Conservation (phyloP, 1,140 invertebrate genomes). For the Drosophila oshimai region DNA sequence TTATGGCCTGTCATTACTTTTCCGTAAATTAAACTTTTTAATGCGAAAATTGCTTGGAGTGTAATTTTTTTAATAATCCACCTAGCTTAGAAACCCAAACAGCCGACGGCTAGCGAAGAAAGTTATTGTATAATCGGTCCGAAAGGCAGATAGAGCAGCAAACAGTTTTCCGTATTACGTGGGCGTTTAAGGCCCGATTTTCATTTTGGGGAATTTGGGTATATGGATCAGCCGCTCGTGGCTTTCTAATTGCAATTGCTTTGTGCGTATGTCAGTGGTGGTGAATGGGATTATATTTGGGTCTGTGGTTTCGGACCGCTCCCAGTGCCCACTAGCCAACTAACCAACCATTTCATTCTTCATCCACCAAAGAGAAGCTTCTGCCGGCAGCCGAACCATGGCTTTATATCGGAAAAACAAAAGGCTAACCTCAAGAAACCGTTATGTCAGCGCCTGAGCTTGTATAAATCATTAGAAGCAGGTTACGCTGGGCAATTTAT, state of each 20-base stretch:
- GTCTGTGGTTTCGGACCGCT: conserved; percentile 42
- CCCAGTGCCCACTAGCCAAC: neutral
- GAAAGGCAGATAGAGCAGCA: neutral
- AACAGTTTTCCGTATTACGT: conserved; percentile 65
- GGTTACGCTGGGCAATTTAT: conserved; percentile 72
- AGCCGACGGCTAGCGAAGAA: conserved; percentile 38
- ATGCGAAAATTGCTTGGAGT: conserved; percentile 73
- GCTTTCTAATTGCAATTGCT: conserved; percentile 66
- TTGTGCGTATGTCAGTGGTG: conserved; percentile 22
- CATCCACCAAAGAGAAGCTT: conserved; percentile 48
- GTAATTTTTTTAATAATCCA: conserved; percentile 73
- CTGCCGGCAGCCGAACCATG: conserved; percentile 21
- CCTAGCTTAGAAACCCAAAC: conserved; percentile 38
- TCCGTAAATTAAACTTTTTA: conserved; percentile 79
- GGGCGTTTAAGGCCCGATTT: conserved; percentile 42
- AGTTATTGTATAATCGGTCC: conserved; percentile 63
- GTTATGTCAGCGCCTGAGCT: conserved; percentile 56
- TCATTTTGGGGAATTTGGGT: conserved; percentile 13
- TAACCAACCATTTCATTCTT: conserved; percentile 22
- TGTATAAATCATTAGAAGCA: conserved; percentile 75
- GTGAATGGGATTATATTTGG: conserved; percentile 10
- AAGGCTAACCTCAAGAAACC: conserved; percentile 59
- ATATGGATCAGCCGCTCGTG: conserved; percentile 36
- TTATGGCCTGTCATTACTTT: conserved; percentile 76
- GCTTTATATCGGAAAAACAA: conserved; percentile 32